Percentiles rank a stretch among this genome's conserved stretches.
Conservation (phyloP, 2,888 invertebrate species). For the Argynnis bischoffii region DNA sequence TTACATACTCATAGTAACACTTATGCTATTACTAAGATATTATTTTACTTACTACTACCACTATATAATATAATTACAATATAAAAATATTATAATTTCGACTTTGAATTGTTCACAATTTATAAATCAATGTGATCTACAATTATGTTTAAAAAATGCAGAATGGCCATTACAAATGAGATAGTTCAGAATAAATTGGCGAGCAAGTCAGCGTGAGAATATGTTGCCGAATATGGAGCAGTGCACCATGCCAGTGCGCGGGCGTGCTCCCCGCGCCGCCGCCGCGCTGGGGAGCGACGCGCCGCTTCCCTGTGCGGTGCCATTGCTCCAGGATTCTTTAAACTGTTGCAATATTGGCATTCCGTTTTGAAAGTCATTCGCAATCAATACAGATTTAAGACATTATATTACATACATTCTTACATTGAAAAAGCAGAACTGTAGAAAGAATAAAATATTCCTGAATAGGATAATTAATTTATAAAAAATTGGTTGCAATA, state of each 20-base stretch:
- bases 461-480: too few relatives aligned
- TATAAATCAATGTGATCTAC: not conserved
- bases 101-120: not conserved
- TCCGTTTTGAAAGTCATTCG: not conserved
- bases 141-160: not conserved
- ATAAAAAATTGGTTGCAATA: too few relatives aligned
- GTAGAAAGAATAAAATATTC: too few relatives aligned
- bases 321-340: conserved; percentile 6
- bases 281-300: not conserved
- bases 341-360: not conserved
- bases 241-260: conserved; percentile 14
- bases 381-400: not conserved
- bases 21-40: not conserved
- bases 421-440: too few relatives aligned
- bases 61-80: too few relatives aligned
- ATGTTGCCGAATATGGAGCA: conserved; percentile 29
- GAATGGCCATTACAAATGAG: not conserved
- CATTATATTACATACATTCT: too few relatives aligned
- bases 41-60: too few relatives aligned
- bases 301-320: not conserved
- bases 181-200: not conserved
- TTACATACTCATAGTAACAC: not conserved
- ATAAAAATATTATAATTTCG: too few relatives aligned
- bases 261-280: conserved; percentile 3
- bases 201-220: conserved; percentile 31